A percentile compares a stretch with the other conserved stretches of the same genome.
phyloP scores from a whole-genome alignment of 2,113 vertebrate genomes.

The Eretmochelys imbricata region DNA sequence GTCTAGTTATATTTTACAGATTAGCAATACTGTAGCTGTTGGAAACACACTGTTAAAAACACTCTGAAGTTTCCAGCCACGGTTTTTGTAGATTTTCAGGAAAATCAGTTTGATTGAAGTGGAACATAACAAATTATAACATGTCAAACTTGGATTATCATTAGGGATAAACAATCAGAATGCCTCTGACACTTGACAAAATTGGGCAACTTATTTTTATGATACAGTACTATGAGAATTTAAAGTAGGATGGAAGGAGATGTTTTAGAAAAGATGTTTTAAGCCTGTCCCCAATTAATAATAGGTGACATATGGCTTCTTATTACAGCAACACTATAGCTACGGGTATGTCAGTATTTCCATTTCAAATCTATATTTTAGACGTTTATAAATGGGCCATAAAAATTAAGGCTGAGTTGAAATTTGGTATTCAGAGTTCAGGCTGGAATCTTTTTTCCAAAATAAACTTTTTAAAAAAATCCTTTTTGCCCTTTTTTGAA shows the following conservation, averaged over 20 bases:
- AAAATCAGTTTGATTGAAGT: slow-evolving; percentile 73
- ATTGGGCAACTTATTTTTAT: slow-evolving; percentile 59
- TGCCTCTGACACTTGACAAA: slow-evolving; percentile 59
- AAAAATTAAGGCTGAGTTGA: slow-evolving; percentile 39
- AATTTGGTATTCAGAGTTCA: slow-evolving; percentile 16
- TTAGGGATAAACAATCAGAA: slow-evolving; percentile 74
- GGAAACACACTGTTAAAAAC: slow-evolving; percentile 55
- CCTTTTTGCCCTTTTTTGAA: not conserved
- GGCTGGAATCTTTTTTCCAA: not conserved
- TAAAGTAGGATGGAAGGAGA: slow-evolving; percentile 62
- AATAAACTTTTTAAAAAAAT: not conserved
- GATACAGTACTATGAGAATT: slow-evolving; percentile 14
- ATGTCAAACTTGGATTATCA: slow-evolving; percentile 69
- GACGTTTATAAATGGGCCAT: slow-evolving; percentile 33
- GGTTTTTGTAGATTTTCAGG: slow-evolving; percentile 58
- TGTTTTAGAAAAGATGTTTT: slow-evolving; percentile 62
- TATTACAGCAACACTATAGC: slow-evolving; percentile 45
- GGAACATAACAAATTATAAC: slow-evolving; percentile 68
- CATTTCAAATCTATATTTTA: slow-evolving; percentile 54
- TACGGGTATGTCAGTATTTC: slow-evolving; percentile 53
- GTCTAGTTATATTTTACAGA: slow-evolving; percentile 60
- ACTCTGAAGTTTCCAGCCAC: not conserved
- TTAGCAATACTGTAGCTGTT: slow-evolving; percentile 62
- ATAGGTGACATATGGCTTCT: slow-evolving; percentile 51
- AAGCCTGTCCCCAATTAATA: slow-evolving; percentile 60